Evolutionary conservation across 2,797 vertebrate species (phyloP).

Genomic region (Cygnus olor): DNA sequence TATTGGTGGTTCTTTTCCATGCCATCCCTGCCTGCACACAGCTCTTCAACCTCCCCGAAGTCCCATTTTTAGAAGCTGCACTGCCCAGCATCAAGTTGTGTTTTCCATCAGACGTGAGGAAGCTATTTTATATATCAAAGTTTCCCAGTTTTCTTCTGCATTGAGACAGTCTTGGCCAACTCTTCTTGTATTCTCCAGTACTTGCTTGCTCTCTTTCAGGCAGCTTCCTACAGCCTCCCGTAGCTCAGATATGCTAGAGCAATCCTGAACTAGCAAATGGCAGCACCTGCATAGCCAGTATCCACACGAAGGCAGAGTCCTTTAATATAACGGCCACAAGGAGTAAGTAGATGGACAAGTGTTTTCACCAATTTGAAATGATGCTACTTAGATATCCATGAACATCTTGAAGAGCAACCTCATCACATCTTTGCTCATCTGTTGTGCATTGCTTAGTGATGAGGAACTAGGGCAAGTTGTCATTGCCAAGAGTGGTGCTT

Average conservation of each 20-base stretch:
- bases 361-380: background rate
- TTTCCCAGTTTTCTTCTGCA: background rate
- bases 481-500: background rate
- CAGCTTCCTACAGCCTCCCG: background rate
- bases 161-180: background rate
- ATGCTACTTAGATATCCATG: background rate
- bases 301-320: background rate
- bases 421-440: background rate
- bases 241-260: background rate
- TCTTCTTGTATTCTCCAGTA: background rate
- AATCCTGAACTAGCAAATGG: background rate
- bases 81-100: background rate
- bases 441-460: background rate
- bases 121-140: background rate
- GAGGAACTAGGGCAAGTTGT: background rate
- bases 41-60: background rate
- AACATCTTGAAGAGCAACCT: background rate
- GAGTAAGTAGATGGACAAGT: background rate
- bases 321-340: background rate
- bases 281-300: background rate
- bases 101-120: background rate
- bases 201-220: background rate
- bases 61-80: background rate
- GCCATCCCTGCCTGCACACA: background rate
- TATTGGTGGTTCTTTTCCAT: background rate